A percentile compares a stretch with the other conserved stretches of the same genome.
Conservation (phyloP, 2,113 vertebrate species). For the Pelecanus crispus region DNA sequence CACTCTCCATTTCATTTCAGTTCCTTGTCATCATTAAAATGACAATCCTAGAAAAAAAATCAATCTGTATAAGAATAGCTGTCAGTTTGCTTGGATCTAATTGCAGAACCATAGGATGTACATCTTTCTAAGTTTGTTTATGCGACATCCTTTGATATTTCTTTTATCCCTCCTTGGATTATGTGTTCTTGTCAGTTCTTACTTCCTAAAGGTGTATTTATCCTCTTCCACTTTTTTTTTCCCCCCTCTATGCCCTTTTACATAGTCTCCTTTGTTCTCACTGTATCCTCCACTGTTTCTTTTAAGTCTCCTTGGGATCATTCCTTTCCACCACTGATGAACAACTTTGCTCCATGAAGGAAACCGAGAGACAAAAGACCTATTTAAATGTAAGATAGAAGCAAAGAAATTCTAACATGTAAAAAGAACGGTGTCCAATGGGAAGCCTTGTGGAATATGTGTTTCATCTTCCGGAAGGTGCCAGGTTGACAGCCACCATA, state of each 20-base stretch:
- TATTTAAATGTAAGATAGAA: not conserved
- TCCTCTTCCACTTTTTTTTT: not conserved
- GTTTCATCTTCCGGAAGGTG: not conserved
- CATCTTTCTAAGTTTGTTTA: not conserved
- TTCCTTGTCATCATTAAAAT: not conserved
- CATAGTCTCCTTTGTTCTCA: not conserved
- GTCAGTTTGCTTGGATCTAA: not conserved
- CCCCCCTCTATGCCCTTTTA: not conserved
- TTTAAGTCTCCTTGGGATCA: not conserved
- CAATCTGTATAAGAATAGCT: accelerated
- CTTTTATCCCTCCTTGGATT: not conserved
- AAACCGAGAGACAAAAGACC: not conserved
- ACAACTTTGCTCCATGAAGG: not conserved
- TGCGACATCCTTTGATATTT: accelerated
- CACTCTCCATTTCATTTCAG: not conserved
- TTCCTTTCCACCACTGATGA: not conserved
- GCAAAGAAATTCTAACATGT: not conserved
- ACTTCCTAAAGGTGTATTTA: not conserved
- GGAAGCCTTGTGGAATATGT: not conserved
- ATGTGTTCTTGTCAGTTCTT: not conserved
- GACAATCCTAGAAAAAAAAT: not conserved
- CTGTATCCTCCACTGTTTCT: not conserved
- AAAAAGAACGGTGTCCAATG: not conserved
- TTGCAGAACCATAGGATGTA: not conserved
- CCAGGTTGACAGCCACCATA: not conserved